Base-by-base conservation (phyloP, 2,888 invertebrate genomes). In the Lamproptera curius region DNA sequence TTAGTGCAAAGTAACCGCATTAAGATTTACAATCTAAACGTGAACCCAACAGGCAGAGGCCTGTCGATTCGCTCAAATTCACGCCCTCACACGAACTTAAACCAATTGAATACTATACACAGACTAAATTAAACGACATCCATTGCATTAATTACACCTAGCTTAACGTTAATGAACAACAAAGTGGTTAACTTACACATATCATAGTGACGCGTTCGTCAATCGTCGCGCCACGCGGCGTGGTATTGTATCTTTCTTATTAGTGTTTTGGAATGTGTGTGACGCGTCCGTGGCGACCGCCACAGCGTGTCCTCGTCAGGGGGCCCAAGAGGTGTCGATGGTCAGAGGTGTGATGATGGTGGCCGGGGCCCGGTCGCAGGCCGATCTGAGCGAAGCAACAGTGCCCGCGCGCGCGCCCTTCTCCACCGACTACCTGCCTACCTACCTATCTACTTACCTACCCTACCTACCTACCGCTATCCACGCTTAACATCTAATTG, bases 81-180 rank as follows among this genome's bases (percentile, higher is more conserved):
- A 77, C 78, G 67, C 73, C 71, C 75, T 76, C 78, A 74, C 75
- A 71, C 70, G 71, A 79, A 83, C 78, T 75, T 82, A 79, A 31
- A 78, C 66, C 72, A 73, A 78, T 66, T 79, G 69, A 82, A 83
- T 83, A 82, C 83, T 80, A 83, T 82, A 84, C 82, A 85, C 80
- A 83, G 75, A 85, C 78, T 80, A 79, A 77, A 76, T 70, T 72
- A 77, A 70, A 80, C 80, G 79, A 84, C 83, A 82, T 80, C 81
- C 73, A 84, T 76, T 80, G 82, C 85, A 76, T n/a, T n/a, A n/a
- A 83, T 84, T 86, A 84, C 79, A 76, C 64, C 85, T 86, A 86
- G 78, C 86, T 86, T 86, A 86, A 73, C 79, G 75, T 78, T 86
- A 85, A 85, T 86, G 86, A 86, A 86, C 86, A 86, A 83, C 85